A percentile compares a stretch with the other conserved stretches of the same genome.
These are phyloP conservation scores for Picus viridis DNA, from an alignment of 2,797 vertebrate species.

Conservation along the genomic window DNA sequence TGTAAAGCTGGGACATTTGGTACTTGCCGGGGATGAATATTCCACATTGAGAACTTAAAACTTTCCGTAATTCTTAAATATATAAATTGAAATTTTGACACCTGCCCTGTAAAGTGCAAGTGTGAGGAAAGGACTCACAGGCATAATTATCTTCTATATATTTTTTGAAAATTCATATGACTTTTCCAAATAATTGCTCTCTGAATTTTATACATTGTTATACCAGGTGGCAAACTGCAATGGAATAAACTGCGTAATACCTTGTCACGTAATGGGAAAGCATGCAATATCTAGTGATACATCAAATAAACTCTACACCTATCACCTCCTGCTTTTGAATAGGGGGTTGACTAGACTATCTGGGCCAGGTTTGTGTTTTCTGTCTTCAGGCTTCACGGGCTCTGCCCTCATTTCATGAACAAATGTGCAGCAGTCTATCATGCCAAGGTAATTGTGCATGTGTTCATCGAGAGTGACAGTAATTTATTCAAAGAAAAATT, in stretches of 20 bases:
- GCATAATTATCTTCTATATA: constrained; percentile 36
- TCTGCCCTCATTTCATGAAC: not conserved
- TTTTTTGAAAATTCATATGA: constrained; percentile 21
- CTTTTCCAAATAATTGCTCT: constrained; percentile 62
- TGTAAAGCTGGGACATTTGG: constrained; percentile 37
- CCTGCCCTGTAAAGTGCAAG: constrained; percentile 59
- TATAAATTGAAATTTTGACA: constrained; percentile 59
- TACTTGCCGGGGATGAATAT: constrained; percentile 20
- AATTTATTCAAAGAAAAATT: constrained; percentile 53
- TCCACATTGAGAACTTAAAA: constrained; percentile 48
- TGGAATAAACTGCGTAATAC: constrained; percentile 20
- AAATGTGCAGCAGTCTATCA: not conserved
- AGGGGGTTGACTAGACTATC: not conserved
- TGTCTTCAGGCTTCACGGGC: not conserved
- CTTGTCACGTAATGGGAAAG: not conserved
- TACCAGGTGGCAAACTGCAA: constrained; percentile 57
- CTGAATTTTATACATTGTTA: constrained; percentile 52
- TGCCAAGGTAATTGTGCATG: not conserved
- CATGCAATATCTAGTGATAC: not conserved
- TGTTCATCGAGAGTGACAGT: constrained; percentile 40
- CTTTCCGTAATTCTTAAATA: constrained; percentile 41
- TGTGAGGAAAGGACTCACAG: constrained; percentile 37
- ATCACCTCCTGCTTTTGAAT: not conserved
- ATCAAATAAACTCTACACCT: not conserved
- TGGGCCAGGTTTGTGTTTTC: not conserved